Base-by-base conservation (phyloP, 2,888 invertebrate species). In the Nephrotoma flavescens region DNA sequence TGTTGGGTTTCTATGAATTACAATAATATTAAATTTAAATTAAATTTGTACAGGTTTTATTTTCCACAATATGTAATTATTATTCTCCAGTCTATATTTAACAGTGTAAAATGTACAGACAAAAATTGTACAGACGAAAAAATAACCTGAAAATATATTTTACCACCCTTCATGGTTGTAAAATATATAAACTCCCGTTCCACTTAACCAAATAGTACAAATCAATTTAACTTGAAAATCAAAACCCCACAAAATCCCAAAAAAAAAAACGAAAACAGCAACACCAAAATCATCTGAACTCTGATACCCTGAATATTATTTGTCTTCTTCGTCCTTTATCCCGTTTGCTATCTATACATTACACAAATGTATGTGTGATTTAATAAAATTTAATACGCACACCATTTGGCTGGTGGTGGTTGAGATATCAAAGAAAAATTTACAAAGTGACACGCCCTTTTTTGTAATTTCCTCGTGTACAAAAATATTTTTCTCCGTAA, bases 261-360 rank as follows among this genome's bases (percentile, higher is more conserved):
- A 47, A 47, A 11, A n/a, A n/a, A 47, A 47, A 47, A 57, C 6
- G 4, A 71, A 7, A 71, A 4, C 71, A 71, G 31, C 71, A 31
- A 71, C 31, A 86, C 31, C 41, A 86, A 45, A 86, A 86, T 47
- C 44, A 86, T 47, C 47, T 86, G 86, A 86, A 86, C 86, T 86
- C 86, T 86, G 86, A 86, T 86, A 86, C 86, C 84, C 71, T 71
- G 71, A 71, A 71, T 71, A 71, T 71, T 71, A 71, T 71, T 19
- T 52, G 15, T 31, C 4, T 71, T 31, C 52, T 71, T 71, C 31
- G 19, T 71, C 71, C 71, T 6, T 71, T 71, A 31, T 31, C 71
- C 31, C 31, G 31, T 31, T 31, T 31, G 31, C 47, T 4, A 15
- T 52, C 31, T 31, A n/a, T n/a, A 31, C 31, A 31, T 31, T 3